phyloP scores from a whole-genome alignment of 2,113 vertebrate species.

The Cryptoleucopteryx plumbea region DNA sequence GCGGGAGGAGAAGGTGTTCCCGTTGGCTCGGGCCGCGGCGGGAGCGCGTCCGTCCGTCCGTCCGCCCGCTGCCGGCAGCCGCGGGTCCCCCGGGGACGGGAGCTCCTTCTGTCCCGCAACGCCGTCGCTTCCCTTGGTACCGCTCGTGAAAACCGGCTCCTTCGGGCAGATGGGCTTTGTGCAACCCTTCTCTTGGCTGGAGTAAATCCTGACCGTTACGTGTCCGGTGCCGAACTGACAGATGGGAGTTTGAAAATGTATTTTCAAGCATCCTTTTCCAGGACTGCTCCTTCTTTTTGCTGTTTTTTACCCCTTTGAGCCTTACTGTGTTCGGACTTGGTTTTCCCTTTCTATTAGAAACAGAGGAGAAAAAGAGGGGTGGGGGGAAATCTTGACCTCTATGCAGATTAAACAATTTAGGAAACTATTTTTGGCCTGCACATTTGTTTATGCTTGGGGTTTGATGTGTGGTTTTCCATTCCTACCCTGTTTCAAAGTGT shows the following conservation, averaged over 20 bases:
- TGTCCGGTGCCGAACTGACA: background rate
- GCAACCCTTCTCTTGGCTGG: too few species aligned
- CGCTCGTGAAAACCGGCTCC: fast-evolving
- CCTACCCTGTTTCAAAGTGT: fast-evolving
- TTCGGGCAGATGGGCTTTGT: fast-evolving
- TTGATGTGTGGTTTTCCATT: background rate
- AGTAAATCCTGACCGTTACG: fast-evolving
- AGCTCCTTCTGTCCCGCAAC: fast-evolving
- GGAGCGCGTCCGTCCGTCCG: background rate
- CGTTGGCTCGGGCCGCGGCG: too few species aligned
- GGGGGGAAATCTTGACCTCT: fast-evolving
- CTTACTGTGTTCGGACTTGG: background rate
- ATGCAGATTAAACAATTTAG: fast-evolving
- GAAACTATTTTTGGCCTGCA: fast-evolving
- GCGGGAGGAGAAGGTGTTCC: too few species aligned
- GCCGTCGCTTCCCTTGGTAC: fast-evolving
- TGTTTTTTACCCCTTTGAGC: background rate
- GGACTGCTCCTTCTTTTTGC: background rate
- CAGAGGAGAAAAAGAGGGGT: too few species aligned
- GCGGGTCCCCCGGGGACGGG: too few species aligned
- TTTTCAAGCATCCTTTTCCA: background rate
- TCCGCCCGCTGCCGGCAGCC: too few species aligned
- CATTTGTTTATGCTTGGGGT: background rate
- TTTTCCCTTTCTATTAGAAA: background rate
- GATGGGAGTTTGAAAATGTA: fast-evolving